Percentiles rank a stretch among this genome's conserved stretches.
Evolutionary conservation across 2,797 vertebrate species (phyloP).

Genomic region (Holocentrus rufus): DNA sequence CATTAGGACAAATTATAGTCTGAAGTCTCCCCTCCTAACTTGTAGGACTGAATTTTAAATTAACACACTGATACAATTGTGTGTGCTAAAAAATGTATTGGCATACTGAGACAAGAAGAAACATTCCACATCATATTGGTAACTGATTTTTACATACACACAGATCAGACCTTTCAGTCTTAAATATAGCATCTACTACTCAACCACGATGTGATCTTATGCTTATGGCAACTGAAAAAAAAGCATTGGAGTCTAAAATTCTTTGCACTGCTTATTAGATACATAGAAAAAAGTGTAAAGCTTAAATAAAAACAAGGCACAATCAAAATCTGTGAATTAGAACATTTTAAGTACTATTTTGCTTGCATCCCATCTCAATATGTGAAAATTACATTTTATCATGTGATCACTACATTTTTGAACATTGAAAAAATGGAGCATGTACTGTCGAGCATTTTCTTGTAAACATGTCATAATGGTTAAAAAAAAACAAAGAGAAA

Average conservation of each 20-base stretch:
- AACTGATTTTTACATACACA: slow-evolving; percentile 6
- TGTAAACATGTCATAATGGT: slow-evolving; percentile 44
- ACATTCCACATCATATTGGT: slow-evolving; percentile 35
- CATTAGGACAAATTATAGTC: neutral
- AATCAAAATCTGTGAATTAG: slow-evolving; percentile 39
- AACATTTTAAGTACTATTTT: slow-evolving; percentile 48
- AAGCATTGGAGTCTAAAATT: neutral
- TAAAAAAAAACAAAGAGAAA: slow-evolving; percentile 4
- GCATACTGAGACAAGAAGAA: slow-evolving; percentile 6
- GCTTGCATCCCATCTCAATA: slow-evolving; percentile 11
- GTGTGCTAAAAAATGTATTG: slow-evolving; percentile 10
- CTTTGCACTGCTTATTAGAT: slow-evolving; percentile 5
- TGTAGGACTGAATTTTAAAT: neutral
- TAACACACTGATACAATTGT: neutral
- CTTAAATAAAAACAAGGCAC: slow-evolving; percentile 73
- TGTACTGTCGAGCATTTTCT: neutral
- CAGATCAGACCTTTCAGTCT: neutral
- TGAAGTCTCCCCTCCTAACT: neutral
- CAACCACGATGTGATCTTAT: neutral
- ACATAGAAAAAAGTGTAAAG: slow-evolving; percentile 51
- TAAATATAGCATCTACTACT: neutral
- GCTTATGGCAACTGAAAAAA: neutral
- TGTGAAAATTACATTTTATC: slow-evolving; percentile 12
- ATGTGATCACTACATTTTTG: neutral
- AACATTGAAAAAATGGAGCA: slow-evolving; percentile 11